phyloP scores from a whole-genome alignment of 2,797 vertebrate genomes.

The Champsocephalus gunnari region DNA sequence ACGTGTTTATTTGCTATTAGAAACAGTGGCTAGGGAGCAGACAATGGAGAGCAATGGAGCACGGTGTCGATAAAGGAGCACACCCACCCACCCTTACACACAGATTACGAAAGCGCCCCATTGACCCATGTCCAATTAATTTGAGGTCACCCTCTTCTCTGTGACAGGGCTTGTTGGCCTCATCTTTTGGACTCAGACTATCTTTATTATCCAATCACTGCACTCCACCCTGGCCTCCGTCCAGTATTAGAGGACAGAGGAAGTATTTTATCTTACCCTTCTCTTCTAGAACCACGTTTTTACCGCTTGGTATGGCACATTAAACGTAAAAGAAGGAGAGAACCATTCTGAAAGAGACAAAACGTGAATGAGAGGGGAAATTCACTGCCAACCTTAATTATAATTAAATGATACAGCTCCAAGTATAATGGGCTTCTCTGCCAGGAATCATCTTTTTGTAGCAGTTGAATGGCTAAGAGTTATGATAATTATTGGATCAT shows the following conservation, averaged over 20 bases:
- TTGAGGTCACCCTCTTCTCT: conserved; percentile 64
- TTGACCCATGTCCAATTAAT: conserved; percentile 70
- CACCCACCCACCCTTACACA: conserved; percentile 22
- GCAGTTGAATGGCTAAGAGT: conserved; percentile 53
- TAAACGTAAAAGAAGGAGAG: conserved; percentile 21
- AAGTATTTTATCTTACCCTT: conserved; percentile 48
- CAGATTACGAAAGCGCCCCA: conserved; percentile 47
- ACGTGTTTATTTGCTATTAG: conserved; percentile 63
- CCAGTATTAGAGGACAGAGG: conserved; percentile 64
- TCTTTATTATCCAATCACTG: conserved; percentile 76
- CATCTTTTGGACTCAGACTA: conserved; percentile 60
- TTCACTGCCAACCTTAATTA: conserved; percentile 53
- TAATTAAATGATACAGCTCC: conserved; percentile 51
- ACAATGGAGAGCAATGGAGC: conserved; percentile 42
- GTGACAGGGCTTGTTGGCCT: conserved; percentile 67
- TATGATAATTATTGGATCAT: conserved; percentile 26
- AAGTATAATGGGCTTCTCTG: conserved; percentile 30
- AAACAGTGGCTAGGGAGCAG: conserved; percentile 46
- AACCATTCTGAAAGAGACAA: conserved; percentile 28
- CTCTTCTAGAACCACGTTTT: conserved; percentile 35
- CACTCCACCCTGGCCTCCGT: conserved; percentile 53
- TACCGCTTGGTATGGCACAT: conserved; percentile 47
- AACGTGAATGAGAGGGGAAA: conserved; percentile 33
- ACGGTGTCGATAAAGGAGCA: conserved; percentile 13
- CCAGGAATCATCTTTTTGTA: conserved; percentile 27